Conservation (phyloP, 2,888 invertebrate genomes). For the Esperia sulphurella region DNA sequence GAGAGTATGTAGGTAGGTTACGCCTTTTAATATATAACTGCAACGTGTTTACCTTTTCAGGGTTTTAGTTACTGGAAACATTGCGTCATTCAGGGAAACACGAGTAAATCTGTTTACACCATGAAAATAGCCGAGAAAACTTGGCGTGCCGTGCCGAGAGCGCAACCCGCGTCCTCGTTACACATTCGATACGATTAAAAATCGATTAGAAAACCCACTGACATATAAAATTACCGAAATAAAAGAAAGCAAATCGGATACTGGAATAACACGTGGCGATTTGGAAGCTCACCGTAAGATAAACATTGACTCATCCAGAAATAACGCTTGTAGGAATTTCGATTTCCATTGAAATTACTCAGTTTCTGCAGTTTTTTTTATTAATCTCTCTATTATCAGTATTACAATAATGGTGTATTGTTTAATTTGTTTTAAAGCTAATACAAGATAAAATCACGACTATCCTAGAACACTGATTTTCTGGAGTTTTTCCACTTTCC, state of each 20-base stretch:
- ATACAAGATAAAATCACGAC: too few species aligned
- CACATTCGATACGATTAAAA: conserved; percentile 34
- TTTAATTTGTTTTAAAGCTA: too few species aligned
- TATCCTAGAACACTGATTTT: neutral
- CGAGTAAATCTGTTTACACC: conserved; percentile 8
- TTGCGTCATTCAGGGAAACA: conserved; percentile 16
- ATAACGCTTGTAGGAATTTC: conserved; percentile 32
- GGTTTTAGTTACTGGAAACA: conserved; percentile 18
- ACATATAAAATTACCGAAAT: conserved; percentile 61
- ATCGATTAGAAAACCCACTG: conserved; percentile 40
- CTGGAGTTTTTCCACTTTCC: neutral
- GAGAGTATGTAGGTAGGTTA: neutral
- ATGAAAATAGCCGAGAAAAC: conserved; percentile 6
- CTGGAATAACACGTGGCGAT: conserved; percentile 55
- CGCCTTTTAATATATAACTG: neutral
- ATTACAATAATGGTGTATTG: too few species aligned
- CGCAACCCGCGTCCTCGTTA: conserved; percentile 13
- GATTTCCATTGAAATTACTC: neutral
- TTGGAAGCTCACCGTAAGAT: conserved; percentile 46
- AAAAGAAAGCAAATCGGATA: conserved; percentile 60
- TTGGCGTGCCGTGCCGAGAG: neutral
- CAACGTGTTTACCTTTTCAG: conserved; percentile 15
- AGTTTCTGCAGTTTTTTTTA: neutral
- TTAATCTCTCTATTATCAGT: too few species aligned
- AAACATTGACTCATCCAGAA: conserved; percentile 58